Conservation (phyloP, 2,113 vertebrate species). For the Triplophysa siluroides region DNA sequence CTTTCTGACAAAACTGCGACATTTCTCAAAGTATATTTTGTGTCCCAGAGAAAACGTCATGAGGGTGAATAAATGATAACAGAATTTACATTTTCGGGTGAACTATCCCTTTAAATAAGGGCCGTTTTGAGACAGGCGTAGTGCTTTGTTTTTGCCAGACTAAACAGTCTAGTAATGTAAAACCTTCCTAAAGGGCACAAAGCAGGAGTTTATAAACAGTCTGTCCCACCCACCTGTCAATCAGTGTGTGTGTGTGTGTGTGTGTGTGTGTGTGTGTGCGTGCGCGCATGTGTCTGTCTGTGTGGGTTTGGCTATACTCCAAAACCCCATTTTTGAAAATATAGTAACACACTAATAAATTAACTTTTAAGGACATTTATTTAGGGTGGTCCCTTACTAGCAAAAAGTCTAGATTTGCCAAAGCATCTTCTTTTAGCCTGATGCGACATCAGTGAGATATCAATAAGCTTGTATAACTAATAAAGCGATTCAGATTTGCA, state of each 20-base stretch:
- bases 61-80: background rate
- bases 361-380: no score
- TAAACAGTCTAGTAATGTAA: conserved; percentile 53
- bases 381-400: no score
- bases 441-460: no score
- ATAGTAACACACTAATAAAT: no score
- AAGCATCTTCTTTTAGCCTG: no score
- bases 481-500: no score
- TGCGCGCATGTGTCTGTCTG: background rate
- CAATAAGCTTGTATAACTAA: no score
- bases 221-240: conserved; percentile 41
- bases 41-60: no score
- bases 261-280: background rate
- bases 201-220: conserved; percentile 10
- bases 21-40: no score
- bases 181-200: background rate
- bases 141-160: conserved; percentile 35
- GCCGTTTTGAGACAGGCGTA: conserved; percentile 41
- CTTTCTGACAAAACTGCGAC: no score
- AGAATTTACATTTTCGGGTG: background rate
- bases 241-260: conserved; percentile 5
- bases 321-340: no score
- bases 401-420: no score
- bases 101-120: conserved; percentile 46
- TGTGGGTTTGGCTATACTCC: background rate